Percentiles rank a stretch among this genome's conserved stretches.
phyloP scores from a whole-genome alignment of 2,888 invertebrate species.

The Eilema caniola region DNA sequence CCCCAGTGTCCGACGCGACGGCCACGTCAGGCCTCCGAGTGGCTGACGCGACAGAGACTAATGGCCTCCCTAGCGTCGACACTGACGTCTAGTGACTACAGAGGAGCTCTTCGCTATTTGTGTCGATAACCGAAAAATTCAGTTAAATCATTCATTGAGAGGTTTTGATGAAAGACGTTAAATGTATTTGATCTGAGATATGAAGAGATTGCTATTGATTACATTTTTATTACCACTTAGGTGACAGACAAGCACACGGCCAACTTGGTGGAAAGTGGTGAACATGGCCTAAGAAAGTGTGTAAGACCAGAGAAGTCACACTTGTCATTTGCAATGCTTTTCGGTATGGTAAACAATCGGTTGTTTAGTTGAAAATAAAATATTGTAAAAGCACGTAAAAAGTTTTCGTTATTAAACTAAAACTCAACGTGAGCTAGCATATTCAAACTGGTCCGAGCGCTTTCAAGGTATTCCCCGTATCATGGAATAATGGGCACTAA shows the following conservation, averaged over 20 bases:
- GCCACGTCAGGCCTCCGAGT: constrained; percentile 23
- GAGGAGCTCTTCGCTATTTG: constrained; percentile 10
- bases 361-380: neutral
- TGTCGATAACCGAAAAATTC: constrained; percentile 15
- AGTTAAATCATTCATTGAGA: neutral
- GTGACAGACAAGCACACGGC: no score
- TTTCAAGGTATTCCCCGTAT: neutral
- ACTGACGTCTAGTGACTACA: constrained; percentile 34
- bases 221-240: no score
- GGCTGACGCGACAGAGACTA: constrained; percentile 38
- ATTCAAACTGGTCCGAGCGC: neutral
- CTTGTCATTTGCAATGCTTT: no score
- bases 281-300: no score
- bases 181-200: neutral
- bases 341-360: no score
- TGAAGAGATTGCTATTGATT: no score
- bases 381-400: neutral
- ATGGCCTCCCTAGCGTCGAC: constrained; percentile 34
- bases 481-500: neutral
- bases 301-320: no score
- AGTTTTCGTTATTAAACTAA: neutral
- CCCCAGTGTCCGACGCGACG: constrained; percentile 28
- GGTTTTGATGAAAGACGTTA: neutral
- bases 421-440: neutral
- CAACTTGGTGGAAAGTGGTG: no score